Evolutionary conservation across 2,888 invertebrate genomes (phyloP).

Genomic region (Seira sanloemensis): DNA sequence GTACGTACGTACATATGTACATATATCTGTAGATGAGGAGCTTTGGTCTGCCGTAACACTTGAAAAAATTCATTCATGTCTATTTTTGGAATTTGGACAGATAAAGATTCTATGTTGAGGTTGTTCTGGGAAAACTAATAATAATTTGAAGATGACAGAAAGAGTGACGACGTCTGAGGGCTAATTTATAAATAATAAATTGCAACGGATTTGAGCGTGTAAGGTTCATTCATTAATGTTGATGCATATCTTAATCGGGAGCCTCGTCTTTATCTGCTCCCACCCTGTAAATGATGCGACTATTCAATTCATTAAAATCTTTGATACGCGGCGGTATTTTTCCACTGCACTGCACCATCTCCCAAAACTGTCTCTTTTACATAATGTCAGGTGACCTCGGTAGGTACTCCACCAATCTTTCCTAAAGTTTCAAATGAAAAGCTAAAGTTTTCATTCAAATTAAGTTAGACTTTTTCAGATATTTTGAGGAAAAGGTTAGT

Average conservation of each 20-base stretch:
- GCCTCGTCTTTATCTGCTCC: neutral
- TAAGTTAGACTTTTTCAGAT: neutral
- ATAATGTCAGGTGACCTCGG: too few species aligned
- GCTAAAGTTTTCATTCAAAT: neutral
- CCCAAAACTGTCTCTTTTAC: neutral
- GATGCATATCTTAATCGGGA: neutral
- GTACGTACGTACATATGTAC: too few species aligned
- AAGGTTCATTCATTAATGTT: neutral
- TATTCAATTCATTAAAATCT: neutral
- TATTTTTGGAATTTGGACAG: neutral
- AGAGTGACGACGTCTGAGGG: neutral
- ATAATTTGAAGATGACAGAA: neutral
- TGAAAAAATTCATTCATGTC: neutral
- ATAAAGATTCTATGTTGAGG: neutral
- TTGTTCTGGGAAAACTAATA: neutral
- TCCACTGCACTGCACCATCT: neutral
- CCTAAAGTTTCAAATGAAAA: neutral
- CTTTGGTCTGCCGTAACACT: neutral
- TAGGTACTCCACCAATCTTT: neutral
- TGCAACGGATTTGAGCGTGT: too few species aligned
- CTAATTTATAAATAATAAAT: neutral
- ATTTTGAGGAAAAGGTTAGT: neutral
- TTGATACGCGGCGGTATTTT: neutral
- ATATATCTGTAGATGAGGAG: too few species aligned
- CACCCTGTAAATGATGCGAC: neutral